Evolutionary conservation across 1,140 invertebrate genomes (phyloP).

Genomic region (Diorhabda carinulata): DNA sequence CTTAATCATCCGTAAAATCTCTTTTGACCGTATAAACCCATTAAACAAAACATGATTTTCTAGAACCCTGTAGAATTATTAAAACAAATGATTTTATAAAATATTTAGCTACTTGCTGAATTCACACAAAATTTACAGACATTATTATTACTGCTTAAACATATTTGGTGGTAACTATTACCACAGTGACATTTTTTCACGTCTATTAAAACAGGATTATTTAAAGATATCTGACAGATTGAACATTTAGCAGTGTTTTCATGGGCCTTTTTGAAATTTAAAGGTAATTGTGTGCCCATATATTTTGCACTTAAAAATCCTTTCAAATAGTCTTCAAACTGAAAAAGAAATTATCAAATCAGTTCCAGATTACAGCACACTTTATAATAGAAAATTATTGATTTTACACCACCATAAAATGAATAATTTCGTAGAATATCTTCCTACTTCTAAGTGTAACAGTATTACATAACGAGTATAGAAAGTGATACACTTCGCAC

Average conservation of each 20-base stretch:
- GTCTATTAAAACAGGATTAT: constrained; percentile 30
- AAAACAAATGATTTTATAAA: neutral
- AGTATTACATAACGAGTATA: too few relatives aligned
- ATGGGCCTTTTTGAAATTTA: too few relatives aligned
- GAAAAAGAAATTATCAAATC: constrained; percentile 16
- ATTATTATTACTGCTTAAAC: constrained; percentile 26
- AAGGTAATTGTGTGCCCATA: too few relatives aligned
- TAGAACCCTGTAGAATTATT: too few relatives aligned
- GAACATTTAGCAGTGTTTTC: constrained; percentile 10
- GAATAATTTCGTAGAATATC: too few relatives aligned
- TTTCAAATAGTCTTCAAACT: constrained; percentile 33
- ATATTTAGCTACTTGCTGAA: constrained; percentile 3
- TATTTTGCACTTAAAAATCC: constrained; percentile 23
- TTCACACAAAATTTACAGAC: constrained; percentile 23
- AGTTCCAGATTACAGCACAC: too few relatives aligned
- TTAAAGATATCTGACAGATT: constrained; percentile 32
- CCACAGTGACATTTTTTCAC: constrained; percentile 25
- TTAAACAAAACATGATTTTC: neutral
- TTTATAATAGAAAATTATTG: too few relatives aligned
- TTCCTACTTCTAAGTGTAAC: too few relatives aligned
- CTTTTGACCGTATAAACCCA: neutral
- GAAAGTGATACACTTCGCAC: too few relatives aligned
- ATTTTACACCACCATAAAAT: too few relatives aligned
- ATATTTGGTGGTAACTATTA: constrained; percentile 37
- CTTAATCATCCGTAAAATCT: neutral